Evolutionary conservation across 64 coral and sea anemone species (phyloP), one percentile per base, ranked within the genome.

Genomic region (Astreopora myriophthalma): DNA sequence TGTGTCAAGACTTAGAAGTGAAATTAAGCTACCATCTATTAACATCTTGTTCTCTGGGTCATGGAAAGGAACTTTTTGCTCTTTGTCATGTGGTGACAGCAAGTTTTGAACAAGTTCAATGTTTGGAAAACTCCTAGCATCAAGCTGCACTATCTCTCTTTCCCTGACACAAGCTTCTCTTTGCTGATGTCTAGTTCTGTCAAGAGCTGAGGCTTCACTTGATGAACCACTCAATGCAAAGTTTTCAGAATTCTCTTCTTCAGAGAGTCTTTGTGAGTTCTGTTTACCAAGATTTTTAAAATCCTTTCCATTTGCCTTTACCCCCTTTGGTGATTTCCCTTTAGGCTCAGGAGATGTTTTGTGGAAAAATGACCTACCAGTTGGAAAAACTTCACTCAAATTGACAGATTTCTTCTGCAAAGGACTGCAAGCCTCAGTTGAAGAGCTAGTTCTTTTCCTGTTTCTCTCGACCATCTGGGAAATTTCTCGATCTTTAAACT

Each of bases 401-500:
- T 81, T 85, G 13, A 79, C 34, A 29, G 38, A 35, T 46, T 92
- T 96, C 31, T 74, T 96, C 46, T 90, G 73, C 20, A 77, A 60
- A 10, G 87, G 76, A 77, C 80, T 90, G 20, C 73, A 39, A 69
- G 48, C 35, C 22, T 71, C 84, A 19, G 84, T 57, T 16, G 39
- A 72, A 87, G 37, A 51, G 17, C 28, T 73, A 34, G 69, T 14
- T 84, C 86, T 72, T 85, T 89, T 86, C 57, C 93, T 96, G 44
- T 85, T 75, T 78, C 82, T 91, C 26, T 96, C 91, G 16, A 85
- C 71, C 34, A 84, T 83, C 49, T 96, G 91, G 35, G 88, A 52
- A 51, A 96, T 92, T 94, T 96, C 95, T 58, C 85, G 91, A 78
- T 96, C 95, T 90, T 96, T 89, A 29, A 96, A 96, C 8, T 71